Evolutionary conservation across 2,797 vertebrate genomes (phyloP).

Genomic region (Selene dorsalis): DNA sequence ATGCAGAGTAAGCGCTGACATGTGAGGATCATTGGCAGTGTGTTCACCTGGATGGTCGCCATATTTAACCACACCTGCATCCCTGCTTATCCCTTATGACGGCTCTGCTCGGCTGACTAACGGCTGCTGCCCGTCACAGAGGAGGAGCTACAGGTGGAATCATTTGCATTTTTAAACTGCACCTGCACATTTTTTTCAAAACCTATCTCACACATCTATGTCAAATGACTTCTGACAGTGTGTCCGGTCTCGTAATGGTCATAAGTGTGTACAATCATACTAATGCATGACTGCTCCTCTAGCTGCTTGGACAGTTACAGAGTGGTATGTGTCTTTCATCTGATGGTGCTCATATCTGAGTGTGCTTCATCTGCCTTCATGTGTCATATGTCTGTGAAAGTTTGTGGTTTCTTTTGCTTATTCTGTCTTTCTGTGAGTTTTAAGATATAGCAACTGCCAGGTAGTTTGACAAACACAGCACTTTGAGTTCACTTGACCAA

Average conservation of each 20-base stretch:
- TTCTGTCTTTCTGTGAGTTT: conserved; percentile 15
- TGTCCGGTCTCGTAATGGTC: conserved; percentile 11
- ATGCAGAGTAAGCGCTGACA: conserved; percentile 22
- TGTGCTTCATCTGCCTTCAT: conserved; percentile 14
- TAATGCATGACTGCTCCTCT: background rate
- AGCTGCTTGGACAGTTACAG: conserved; percentile 3
- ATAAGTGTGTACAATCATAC: background rate
- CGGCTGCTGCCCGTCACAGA: conserved; percentile 27
- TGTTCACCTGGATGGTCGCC: conserved; percentile 51
- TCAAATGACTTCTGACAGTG: conserved; percentile 22
- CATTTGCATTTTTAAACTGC: conserved; percentile 6
- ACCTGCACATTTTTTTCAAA: conserved; percentile 1
- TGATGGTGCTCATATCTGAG: conserved; percentile 13
- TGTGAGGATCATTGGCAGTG: conserved; percentile 31
- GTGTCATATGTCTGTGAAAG: conserved; percentile 2
- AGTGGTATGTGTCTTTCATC: background rate
- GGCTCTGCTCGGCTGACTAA: conserved; percentile 19
- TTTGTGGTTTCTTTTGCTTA: background rate
- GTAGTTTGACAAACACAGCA: background rate
- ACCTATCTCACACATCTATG: background rate
- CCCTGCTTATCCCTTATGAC: conserved; percentile 22
- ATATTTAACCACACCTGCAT: conserved; percentile 48
- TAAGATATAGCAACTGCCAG: conserved; percentile 54
- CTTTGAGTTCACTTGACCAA: conserved; percentile 16
- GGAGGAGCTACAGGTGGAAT: conserved; percentile 23